phyloP scores from a whole-genome alignment of 2,888 invertebrate species.

The Drosophila paramelanica region DNA sequence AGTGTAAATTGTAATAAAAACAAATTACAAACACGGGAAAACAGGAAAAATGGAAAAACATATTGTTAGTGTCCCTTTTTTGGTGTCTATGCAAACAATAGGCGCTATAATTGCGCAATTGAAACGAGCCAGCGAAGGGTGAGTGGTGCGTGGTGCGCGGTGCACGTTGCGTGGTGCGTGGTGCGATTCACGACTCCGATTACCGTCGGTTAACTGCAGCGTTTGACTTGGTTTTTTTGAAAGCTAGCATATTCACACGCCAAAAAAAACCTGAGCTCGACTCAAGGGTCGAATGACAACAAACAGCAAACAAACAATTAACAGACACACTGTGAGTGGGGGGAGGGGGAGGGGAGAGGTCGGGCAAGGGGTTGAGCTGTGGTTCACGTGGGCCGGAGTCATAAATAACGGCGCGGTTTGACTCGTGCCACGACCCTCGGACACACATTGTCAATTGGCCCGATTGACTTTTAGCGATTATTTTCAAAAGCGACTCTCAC shows the following conservation, averaged over 20 bases:
- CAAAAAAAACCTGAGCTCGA: constrained; percentile 26
- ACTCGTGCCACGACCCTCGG: constrained; percentile 62
- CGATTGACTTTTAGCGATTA: constrained; percentile 72
- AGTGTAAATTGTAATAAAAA: constrained; percentile 78
- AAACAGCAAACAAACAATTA: constrained; percentile 85
- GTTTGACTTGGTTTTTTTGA: constrained; percentile 64
- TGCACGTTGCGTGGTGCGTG: constrained; percentile 23
- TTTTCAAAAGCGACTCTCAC: constrained; percentile 29
- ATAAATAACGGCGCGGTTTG: constrained; percentile 81
- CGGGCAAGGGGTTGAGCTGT: constrained; percentile 40
- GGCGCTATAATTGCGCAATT: constrained; percentile 81
- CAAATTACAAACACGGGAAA: constrained; percentile 69
- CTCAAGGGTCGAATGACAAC: constrained; percentile 83
- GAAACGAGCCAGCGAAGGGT: constrained; percentile 44
- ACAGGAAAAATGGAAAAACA: constrained; percentile 51
- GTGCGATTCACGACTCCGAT: constrained; percentile 64
- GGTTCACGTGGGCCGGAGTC: constrained; percentile 75
- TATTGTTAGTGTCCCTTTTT: constrained; percentile 70
- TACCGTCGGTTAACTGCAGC: constrained; percentile 60
- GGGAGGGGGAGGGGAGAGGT: too few species aligned
- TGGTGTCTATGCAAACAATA: constrained; percentile 74
- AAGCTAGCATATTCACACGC: constrained; percentile 76
- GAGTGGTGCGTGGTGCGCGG: constrained; percentile 3
- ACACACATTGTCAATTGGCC: constrained; percentile 68
- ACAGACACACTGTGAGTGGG: constrained; percentile 62